Evolutionary conservation across 2,113 vertebrate genomes (phyloP).

Genomic region (Mola mola): DNA sequence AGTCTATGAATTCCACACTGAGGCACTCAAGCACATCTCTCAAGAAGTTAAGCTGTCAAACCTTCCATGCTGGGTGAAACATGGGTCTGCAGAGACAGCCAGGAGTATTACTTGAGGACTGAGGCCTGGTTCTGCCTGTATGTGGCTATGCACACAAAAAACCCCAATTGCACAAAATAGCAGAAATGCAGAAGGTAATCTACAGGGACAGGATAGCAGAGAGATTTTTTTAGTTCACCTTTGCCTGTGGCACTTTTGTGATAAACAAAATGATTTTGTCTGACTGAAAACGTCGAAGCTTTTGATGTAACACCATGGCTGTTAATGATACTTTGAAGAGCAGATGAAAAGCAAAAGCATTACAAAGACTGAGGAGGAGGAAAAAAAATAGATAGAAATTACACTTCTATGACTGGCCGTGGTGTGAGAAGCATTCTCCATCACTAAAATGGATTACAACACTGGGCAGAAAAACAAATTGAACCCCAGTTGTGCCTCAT

Average conservation of each 20-base stretch:
- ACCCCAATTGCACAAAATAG: constrained; percentile 21
- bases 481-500: constrained; percentile 41
- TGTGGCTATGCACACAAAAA: not conserved
- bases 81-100: constrained; percentile 26
- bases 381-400: constrained; percentile 42
- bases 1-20: constrained; percentile 38
- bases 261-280: constrained; percentile 42
- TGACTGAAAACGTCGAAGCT: constrained; percentile 33
- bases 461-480: constrained; percentile 58
- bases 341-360: constrained; percentile 59
- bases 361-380: constrained; percentile 34
- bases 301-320: constrained; percentile 50
- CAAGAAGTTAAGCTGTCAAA: constrained; percentile 45
- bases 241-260: constrained; percentile 23
- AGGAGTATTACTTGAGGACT: not conserved
- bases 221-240: not conserved
- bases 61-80: constrained; percentile 23
- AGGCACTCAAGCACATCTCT: constrained; percentile 42
- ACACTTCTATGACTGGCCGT: constrained; percentile 38
- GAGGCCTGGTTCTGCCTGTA: constrained; percentile 13
- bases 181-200: constrained; percentile 16
- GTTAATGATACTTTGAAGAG: constrained; percentile 52
- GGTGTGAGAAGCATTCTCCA: constrained; percentile 32
- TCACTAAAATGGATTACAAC: constrained; percentile 66
- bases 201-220: constrained; percentile 21